These are phyloP conservation scores for Tragulus kanchil DNA, from an alignment of 2,113 vertebrate species.

Conservation along the genomic window DNA sequence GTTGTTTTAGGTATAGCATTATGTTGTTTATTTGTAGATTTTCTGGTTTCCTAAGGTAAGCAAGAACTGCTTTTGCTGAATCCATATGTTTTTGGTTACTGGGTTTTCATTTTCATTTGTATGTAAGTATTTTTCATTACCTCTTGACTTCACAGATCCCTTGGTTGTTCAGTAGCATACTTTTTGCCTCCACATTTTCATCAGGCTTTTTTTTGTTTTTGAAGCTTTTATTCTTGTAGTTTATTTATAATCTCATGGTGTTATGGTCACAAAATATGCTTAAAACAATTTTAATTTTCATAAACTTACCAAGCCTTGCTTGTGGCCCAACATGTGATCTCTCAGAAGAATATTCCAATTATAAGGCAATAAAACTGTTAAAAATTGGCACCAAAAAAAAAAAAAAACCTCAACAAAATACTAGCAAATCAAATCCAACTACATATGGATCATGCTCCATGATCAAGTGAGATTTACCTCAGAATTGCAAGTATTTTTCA, in stretches of 20 bases:
- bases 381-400: too few relatives aligned
- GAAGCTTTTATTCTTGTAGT: background rate
- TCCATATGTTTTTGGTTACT: background rate
- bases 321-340: background rate
- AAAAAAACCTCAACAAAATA: background rate
- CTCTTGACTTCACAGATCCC: background rate
- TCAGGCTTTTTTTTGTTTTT: background rate
- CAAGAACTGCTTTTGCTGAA: background rate
- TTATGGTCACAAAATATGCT: background rate
- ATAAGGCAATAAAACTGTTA: background rate
- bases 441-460: background rate
- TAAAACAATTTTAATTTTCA: background rate
- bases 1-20: background rate
- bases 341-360: background rate
- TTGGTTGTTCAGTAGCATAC: background rate
- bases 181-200: background rate
- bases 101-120: background rate
- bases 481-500: background rate
- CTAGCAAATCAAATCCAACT: background rate
- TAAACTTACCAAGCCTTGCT: background rate
- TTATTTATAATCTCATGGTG: background rate
- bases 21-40: background rate
- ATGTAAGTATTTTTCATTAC: background rate
- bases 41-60: background rate
- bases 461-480: background rate